Conservation (phyloP, 2,888 invertebrate genomes). For the Rhogogaster chlorosoma region DNA sequence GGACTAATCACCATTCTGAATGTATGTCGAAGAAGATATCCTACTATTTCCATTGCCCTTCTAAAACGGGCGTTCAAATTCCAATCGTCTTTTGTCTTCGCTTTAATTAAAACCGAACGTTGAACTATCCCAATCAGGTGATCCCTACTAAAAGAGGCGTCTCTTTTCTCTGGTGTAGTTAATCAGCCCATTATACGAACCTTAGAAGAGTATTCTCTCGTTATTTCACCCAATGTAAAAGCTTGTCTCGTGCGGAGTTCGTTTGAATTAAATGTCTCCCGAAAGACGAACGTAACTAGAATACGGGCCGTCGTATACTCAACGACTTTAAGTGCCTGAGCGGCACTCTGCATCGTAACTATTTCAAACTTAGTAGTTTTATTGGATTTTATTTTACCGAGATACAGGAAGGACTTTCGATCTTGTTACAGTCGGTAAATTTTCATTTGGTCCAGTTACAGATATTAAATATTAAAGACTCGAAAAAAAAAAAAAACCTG, state of each 20-base stretch:
- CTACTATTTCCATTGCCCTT: not conserved
- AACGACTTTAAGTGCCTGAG: constrained; percentile 25
- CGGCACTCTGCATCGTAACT: constrained; percentile 23
- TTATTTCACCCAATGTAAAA: constrained; percentile 23
- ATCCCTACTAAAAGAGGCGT: not conserved
- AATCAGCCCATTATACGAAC: constrained; percentile 47
- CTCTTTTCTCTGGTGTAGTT: constrained; percentile 12
- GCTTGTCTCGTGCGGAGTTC: constrained; percentile 32
- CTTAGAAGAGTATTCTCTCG: constrained; percentile 12
- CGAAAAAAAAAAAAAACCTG: not conserved
- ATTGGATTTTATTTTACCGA: constrained; percentile 12
- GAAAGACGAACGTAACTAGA: constrained; percentile 32
- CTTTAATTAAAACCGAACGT: constrained; percentile 70
- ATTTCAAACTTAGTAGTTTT: constrained; percentile 1
- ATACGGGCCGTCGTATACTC: constrained; percentile 17
- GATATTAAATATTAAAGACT: not conserved
- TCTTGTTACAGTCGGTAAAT: not conserved
- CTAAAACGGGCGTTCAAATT: constrained; percentile 67
- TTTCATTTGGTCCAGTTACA: not conserved
- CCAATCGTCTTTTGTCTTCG: constrained; percentile 65
- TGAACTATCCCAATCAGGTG: constrained; percentile 35
- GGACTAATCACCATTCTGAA: not conserved
- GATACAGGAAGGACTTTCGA: not conserved
- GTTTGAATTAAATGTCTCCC: constrained; percentile 45
- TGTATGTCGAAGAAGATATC: not conserved